Percentiles rank a stretch among this genome's conserved stretches.
Evolutionary conservation across 2,113 vertebrate species (phyloP).

Genomic region (Centropus bengalensis): DNA sequence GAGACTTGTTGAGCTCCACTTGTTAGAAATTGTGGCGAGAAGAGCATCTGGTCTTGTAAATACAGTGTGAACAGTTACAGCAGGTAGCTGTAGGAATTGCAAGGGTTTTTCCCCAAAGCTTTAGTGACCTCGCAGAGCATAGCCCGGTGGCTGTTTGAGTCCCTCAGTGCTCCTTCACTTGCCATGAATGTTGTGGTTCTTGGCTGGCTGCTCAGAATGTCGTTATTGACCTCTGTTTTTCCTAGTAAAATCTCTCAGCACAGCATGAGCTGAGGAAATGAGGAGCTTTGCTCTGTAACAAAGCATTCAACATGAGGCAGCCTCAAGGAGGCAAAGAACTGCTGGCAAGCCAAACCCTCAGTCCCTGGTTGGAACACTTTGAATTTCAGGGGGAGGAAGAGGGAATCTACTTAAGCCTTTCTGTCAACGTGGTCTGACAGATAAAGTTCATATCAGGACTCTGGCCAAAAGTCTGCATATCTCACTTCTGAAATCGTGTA

Average conservation of each 20-base stretch:
- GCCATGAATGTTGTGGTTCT: constrained; percentile 16
- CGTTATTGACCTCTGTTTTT: not conserved
- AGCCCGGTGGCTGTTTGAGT: not conserved
- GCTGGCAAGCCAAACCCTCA: not conserved
- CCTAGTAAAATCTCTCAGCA: not conserved
- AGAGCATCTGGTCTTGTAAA: not conserved
- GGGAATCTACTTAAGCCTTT: not conserved
- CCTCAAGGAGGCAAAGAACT: not conserved
- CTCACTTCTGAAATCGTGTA: not conserved
- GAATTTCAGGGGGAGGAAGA: not conserved
- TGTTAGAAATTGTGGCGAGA: not conserved
- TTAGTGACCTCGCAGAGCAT: not conserved
- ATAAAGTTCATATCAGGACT: not conserved
- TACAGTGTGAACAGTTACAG: not conserved
- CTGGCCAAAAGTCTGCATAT: not conserved
- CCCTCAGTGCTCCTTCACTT: not conserved
- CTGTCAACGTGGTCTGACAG: constrained; percentile 24
- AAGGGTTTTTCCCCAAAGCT: not conserved
- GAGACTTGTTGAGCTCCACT: not conserved
- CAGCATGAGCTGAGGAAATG: not conserved
- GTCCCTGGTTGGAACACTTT: not conserved
- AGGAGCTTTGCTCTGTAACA: not conserved
- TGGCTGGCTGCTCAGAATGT: constrained; percentile 7
- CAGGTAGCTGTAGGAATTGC: not conserved
- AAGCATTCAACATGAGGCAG: not conserved